Conservation (phyloP, 2,888 invertebrate species). For the Leucophenga montana region DNA sequence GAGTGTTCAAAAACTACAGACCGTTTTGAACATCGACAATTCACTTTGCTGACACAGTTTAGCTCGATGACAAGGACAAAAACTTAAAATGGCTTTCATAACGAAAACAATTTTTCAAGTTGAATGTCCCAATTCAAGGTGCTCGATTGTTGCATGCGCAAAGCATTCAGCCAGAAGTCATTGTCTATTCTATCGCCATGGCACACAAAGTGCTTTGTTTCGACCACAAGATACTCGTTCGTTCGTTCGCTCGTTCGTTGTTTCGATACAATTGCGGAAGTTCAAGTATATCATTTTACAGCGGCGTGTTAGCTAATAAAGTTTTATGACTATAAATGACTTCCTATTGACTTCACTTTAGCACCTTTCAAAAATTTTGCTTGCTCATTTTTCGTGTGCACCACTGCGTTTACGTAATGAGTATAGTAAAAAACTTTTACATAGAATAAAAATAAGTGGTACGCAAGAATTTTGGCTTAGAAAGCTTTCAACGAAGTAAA, state of each 20-base stretch:
- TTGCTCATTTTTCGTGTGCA: no score
- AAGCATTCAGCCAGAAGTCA: neutral
- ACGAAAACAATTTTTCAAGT: conserved; percentile 22
- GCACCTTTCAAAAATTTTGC: neutral
- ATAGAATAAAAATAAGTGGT: no score
- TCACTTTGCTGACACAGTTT: no score
- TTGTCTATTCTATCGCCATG: neutral
- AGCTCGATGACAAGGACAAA: no score
- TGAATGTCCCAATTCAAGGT: conserved; percentile 28
- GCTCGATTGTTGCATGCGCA: conserved; percentile 19
- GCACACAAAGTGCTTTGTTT: no score
- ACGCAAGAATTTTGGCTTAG: no score
- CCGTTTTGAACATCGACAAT: no score
- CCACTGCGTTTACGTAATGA: no score
- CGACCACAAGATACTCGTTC: neutral
- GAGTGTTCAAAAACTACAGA: neutral
- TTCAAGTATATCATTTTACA: conserved; percentile 15
- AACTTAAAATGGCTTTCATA: neutral
- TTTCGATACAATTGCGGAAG: neutral
- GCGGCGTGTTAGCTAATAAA: conserved; percentile 18
- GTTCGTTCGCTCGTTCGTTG: neutral
- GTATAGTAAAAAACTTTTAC: no score
- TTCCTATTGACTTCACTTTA: conserved; percentile 5
- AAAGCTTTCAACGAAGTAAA: no score
- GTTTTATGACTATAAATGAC: conserved; percentile 17